These are phyloP conservation scores for Danio choprae DNA, from an alignment of 2,797 vertebrate species.

Conservation along the genomic window DNA sequence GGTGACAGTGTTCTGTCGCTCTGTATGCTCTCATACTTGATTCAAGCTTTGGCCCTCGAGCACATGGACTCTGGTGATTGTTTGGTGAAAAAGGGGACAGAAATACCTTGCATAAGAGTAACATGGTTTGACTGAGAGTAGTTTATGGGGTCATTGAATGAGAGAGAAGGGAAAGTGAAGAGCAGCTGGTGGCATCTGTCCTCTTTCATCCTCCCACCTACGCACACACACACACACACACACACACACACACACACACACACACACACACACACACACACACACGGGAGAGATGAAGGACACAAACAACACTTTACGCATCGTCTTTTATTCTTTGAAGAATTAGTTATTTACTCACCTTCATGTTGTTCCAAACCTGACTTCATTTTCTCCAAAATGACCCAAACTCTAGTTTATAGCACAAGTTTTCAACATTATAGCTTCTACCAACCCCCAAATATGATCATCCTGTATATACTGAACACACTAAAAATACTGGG, in stretches of 20 bases:
- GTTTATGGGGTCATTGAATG: conserved; percentile 24
- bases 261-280: too few relatives aligned
- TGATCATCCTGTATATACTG: too few relatives aligned
- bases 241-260: neutral
- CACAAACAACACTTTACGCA: too few relatives aligned
- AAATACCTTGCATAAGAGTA: neutral
- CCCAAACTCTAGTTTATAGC: neutral
- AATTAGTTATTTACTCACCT: neutral
- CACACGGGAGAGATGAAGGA: too few relatives aligned
- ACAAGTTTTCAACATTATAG: too few relatives aligned
- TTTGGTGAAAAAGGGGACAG: neutral
- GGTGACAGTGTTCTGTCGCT: conserved; percentile 63
- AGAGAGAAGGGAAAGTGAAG: conserved; percentile 6
- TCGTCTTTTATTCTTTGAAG: too few relatives aligned
- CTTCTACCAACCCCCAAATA: too few relatives aligned
- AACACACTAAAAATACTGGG: too few relatives aligned
- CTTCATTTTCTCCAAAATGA: neutral
- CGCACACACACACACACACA: conserved; percentile 1
- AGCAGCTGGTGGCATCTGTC: conserved; percentile 20
- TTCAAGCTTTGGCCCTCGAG: conserved; percentile 1
- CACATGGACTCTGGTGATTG: neutral
- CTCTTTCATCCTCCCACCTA: conserved; percentile 23
- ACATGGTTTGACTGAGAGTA: neutral
- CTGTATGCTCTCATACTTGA: conserved; percentile 13
- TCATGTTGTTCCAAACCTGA: neutral